phyloP scores from a whole-genome alignment of 1,140 invertebrate species.

The Thaumetopoea pityocampa region DNA sequence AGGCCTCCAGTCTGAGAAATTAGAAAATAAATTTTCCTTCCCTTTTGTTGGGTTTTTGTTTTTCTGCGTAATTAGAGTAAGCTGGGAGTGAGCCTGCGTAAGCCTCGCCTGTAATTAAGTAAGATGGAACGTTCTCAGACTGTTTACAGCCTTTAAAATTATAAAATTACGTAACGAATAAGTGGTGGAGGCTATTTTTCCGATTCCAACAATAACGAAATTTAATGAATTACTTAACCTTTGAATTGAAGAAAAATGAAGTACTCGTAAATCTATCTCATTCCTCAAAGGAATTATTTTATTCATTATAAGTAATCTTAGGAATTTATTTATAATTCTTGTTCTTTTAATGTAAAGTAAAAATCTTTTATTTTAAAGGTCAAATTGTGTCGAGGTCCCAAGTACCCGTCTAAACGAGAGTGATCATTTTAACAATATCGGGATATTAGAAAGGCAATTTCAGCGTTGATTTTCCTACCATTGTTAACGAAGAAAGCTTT shows the following conservation, averaged over 20 bases:
- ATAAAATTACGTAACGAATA: conserved; percentile 58
- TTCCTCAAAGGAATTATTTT: conserved; percentile 10
- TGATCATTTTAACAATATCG: conserved; percentile 13
- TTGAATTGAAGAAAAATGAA: conserved; percentile 3
- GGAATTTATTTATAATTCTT: conserved; percentile 18
- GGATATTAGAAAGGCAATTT: conserved; percentile 3
- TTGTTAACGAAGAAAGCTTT: conserved; percentile 1
- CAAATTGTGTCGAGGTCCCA: conserved; percentile 7
- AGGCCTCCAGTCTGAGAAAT: conserved; percentile 47
- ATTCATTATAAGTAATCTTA: conserved; percentile 8
- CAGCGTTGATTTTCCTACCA: conserved; percentile 7
- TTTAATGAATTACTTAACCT: conserved; percentile 32
- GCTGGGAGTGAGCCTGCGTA: conserved; percentile 39
- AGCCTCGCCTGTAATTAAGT: conserved; percentile 57
- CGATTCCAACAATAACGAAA: conserved; percentile 25
- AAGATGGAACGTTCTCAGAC: conserved; percentile 53
- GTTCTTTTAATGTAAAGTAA: conserved; percentile 11
- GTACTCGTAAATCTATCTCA: too few relatives aligned
- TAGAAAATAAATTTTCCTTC: conserved; percentile 61
- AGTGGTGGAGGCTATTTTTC: conserved; percentile 31
- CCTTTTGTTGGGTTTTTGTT: conserved; percentile 54
- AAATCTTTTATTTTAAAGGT: conserved; percentile 6
- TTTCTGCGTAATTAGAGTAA: conserved; percentile 65
- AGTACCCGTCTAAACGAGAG: conserved; percentile 13
- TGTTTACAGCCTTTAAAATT: conserved; percentile 62